Conservation (phyloP, 2,797 vertebrate genomes). For the Etheostoma nigrum region DNA sequence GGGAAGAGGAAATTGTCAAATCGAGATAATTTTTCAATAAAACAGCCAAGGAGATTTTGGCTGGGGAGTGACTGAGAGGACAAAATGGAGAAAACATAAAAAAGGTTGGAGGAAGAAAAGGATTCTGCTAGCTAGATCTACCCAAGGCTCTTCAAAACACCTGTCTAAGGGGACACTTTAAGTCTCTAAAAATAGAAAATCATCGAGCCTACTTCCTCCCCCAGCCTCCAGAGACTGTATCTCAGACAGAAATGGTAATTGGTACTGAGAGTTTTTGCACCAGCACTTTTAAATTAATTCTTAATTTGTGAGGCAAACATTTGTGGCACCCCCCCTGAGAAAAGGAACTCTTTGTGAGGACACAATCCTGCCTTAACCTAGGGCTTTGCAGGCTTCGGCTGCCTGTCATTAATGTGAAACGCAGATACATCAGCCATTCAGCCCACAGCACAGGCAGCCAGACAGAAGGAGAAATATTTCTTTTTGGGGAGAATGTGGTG, state of each 20-base stretch:
- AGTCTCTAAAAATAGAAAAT: constrained; percentile 69
- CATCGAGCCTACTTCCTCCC: constrained; percentile 4
- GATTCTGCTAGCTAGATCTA: constrained; percentile 22
- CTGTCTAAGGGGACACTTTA: constrained; percentile 63
- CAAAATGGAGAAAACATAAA: constrained; percentile 19
- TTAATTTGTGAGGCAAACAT: constrained; percentile 76
- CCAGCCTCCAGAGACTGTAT: constrained; percentile 47
- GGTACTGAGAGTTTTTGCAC: constrained; percentile 64
- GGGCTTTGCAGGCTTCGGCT: constrained; percentile 9
- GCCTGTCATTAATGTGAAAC: constrained; percentile 54
- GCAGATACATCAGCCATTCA: constrained; percentile 51
- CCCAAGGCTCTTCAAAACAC: constrained; percentile 44
- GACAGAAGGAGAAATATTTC: constrained; percentile 14
- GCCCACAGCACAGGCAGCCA: constrained; percentile 33
- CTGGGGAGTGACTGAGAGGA: constrained; percentile 16
- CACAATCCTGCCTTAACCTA: constrained; percentile 33
- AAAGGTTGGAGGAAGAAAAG: constrained; percentile 11
- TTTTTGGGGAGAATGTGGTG: constrained; percentile 18
- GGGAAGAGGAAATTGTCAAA: constrained; percentile 11
- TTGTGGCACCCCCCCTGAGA: constrained; percentile 38
- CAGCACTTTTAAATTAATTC: constrained; percentile 70
- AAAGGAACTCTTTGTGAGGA: constrained; percentile 35
- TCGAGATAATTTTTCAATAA: constrained; percentile 34
- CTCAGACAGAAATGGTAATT: constrained; percentile 74
- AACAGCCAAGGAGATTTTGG: background rate